Conservation (phyloP, 2,113 vertebrate species). For the Oenanthe melanoleuca region DNA sequence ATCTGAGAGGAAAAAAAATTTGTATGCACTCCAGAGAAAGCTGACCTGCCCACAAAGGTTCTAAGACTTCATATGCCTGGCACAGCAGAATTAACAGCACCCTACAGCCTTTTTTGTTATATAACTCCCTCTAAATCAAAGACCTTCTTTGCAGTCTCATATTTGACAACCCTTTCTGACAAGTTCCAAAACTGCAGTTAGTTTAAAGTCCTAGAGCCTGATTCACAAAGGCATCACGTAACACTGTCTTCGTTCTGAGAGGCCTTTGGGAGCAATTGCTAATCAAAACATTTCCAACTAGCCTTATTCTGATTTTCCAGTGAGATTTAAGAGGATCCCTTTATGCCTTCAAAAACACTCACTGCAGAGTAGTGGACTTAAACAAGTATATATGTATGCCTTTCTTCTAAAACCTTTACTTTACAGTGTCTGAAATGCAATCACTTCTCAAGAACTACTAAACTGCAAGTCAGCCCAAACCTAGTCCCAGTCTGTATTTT, state of each 20-base stretch:
- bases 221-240: not conserved
- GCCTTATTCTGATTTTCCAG: conserved; percentile 39
- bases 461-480: not conserved
- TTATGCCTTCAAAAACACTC: conserved; percentile 1
- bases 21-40: conserved; percentile 54
- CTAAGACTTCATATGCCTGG: conserved; percentile 28
- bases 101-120: conserved; percentile 62
- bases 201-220: conserved; percentile 28
- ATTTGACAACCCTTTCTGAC: conserved; percentile 65
- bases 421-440: not conserved
- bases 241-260: conserved; percentile 41
- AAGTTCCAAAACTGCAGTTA: conserved; percentile 68
- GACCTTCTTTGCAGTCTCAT: conserved; percentile 65
- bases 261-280: conserved; percentile 29
- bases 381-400: not conserved
- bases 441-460: not conserved
- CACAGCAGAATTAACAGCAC: conserved; percentile 49
- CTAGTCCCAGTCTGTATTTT: not conserved
- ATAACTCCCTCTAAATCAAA: conserved; percentile 68
- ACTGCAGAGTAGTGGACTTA: not conserved
- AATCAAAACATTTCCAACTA: conserved; percentile 57
- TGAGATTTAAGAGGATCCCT: conserved; percentile 31
- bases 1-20: not conserved
- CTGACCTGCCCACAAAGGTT: conserved; percentile 5
- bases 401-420: not conserved